phyloP scores from a whole-genome alignment of 2,888 invertebrate genomes.

The Melieria picta region DNA sequence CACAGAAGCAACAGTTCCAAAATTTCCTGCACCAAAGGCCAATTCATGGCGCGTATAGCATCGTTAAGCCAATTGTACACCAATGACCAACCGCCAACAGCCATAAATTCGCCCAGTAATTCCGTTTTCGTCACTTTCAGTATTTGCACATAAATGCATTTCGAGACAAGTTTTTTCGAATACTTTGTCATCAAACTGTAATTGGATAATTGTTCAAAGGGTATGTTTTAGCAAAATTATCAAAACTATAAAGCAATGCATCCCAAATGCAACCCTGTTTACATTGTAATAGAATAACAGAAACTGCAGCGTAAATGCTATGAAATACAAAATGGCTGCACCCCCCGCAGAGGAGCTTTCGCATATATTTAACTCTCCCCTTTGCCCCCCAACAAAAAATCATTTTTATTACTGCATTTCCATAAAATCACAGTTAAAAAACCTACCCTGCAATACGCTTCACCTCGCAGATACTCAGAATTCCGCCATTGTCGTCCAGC shows the following conservation, averaged over 20 bases:
- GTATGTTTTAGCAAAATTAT: neutral
- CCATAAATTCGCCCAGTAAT: constrained; percentile 88
- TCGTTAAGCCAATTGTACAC: constrained; percentile 92
- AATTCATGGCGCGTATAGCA: constrained; percentile 84
- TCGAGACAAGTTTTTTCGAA: constrained; percentile 93
- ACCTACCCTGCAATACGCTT: constrained; percentile 86
- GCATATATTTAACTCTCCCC: neutral
- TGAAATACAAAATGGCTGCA: constrained; percentile 6
- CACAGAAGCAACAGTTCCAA: constrained; percentile 84
- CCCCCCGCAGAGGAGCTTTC: neutral
- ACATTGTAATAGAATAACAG: neutral
- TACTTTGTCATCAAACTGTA: constrained; percentile 94
- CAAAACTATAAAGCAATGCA: neutral
- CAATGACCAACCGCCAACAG: constrained; percentile 90
- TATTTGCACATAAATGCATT: constrained; percentile 94
- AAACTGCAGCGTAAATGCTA: constrained; percentile 5
- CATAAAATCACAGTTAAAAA: constrained; percentile 5
- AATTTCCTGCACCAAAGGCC: constrained; percentile 87
- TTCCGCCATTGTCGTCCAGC: constrained; percentile 84
- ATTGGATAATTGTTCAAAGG: constrained; percentile 49
- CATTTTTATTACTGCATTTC: neutral
- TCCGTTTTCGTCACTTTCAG: constrained; percentile 86
- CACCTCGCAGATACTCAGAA: constrained; percentile 88
- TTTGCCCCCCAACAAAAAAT: neutral
- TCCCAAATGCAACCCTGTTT: constrained; percentile 18